Evolutionary conservation across 1,140 invertebrate species (phyloP), one percentile per base, ranked within the genome.

Genomic region (Meloidogyne floridensis): DNA sequence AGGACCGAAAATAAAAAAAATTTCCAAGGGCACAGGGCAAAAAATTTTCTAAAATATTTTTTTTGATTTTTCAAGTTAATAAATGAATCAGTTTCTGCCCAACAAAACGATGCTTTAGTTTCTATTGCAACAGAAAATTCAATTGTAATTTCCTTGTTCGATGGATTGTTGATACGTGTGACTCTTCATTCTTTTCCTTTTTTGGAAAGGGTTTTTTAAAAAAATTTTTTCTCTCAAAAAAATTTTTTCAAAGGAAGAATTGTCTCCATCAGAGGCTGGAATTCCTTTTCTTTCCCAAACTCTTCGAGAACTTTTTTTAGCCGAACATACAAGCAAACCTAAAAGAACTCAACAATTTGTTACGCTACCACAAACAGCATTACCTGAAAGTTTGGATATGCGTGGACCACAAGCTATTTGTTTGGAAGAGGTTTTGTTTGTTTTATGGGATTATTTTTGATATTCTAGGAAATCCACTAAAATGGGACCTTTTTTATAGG

Each of bases 41-140:
- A 32, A 32, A 71, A 77, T 47, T 47, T 43, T 13, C 9, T 59
- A 20, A 69, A 69, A 10, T 71, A 0, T 15, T 32, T 32, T 32
- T 32, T 20, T 20, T 0, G 2, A 32, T 2, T 32, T 42, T 71
- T 82, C 13, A 11, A 82, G 81, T 59, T 82, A 20, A 72, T 82
- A 53, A 59, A 47, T 11, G 81, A 82, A n/a, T 82, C 81, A 4
- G 78, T 82, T 54, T 80, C 80, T 3, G 80, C 69, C 47, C 77
- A 81, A 15, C 65, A 81, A 18, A 65, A 65, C 1, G 59, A 65
- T 65, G 59, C 59, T 65, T 71, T 53, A 9, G 71, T 87, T 72
- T 84, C 81, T 47, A 53, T 87, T 20, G 20, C 84, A 53, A 85
- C 84, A 15, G 85, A 87, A 71, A 85, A 86, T 56, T 69, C 81